Base-by-base conservation (phyloP, 2,113 vertebrate genomes). In the Athene cunicularia region DNA sequence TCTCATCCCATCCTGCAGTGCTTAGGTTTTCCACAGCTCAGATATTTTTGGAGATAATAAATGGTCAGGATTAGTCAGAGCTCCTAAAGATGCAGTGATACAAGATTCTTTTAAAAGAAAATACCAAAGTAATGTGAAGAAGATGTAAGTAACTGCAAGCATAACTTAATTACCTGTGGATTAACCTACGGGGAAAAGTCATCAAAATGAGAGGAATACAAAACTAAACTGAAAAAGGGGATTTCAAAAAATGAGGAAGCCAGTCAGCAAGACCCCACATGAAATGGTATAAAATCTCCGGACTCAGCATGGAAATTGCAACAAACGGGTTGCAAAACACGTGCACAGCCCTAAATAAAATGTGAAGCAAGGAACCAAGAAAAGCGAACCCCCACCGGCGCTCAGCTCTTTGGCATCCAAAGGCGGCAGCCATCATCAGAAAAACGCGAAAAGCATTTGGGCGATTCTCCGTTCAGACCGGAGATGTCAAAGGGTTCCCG, bases 261-360 rank as follows among this genome's bases (percentile, higher is more conserved):
- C 13, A 47, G 74, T 88, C 89, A 90, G 90, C 66, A 80, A 50
- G 75, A 87, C 55, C 77, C 50, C 63, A 9, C 45, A 22, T 52
- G 70, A 95, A 94, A 71, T 27, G 5, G 59, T 58, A 64, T 30
- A 80, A 97, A 95, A 95, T 76, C 84, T 94, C 95, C 58, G 77
- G 89, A 96, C 91, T 97, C 97, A 97, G 97, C 97, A 96, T 91
- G 93, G 86, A 96, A 94, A 91, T 82, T 96, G 95, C 91, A 95
- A 79, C 58, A 93, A 92, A 79, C 56, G 62, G 28, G 66, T 97
- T 97, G 89, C 95, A 95, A 97, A 95, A 96, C 56, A 81, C 52
- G 52, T 62, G 66, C 35, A 22, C 16, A 43, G 84, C 55, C 77
- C 67, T 91, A 95, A 95, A 95, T 94, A 97, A 96, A 94, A 85